These are phyloP conservation scores for Homarus gammarus DNA, from an alignment of 2,888 invertebrate species.

Conservation along the genomic window DNA sequence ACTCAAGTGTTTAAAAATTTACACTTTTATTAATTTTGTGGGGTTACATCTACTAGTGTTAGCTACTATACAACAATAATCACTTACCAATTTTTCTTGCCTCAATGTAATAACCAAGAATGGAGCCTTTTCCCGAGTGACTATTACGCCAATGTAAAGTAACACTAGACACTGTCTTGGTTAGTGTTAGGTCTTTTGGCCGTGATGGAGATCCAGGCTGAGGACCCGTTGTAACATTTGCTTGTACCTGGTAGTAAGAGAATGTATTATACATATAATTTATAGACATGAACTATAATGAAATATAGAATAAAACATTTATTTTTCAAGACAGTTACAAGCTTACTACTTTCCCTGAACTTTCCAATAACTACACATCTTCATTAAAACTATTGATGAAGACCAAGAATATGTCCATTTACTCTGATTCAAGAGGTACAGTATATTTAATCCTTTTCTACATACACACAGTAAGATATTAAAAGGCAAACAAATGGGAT, in stretches of 20 bases:
- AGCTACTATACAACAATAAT: neutral
- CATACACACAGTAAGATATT: no score
- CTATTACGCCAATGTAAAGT: slow-evolving; percentile 94
- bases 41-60: neutral
- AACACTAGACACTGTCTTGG: slow-evolving; percentile 90
- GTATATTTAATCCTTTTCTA: no score
- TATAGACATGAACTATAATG: neutral
- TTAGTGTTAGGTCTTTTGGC: slow-evolving; percentile 86
- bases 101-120: slow-evolving; percentile 94
- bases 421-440: no score
- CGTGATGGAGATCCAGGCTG: slow-evolving; percentile 92
- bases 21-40: neutral
- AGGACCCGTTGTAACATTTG: slow-evolving; percentile 94
- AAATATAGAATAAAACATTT: neutral
- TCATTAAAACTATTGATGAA: no score
- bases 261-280: no score
- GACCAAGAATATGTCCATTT: no score
- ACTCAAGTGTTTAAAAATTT: neutral
- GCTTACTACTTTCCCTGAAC: no score
- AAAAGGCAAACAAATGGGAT: no score
- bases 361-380: no score
- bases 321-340: no score
- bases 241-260: slow-evolving; percentile 78
- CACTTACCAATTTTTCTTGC: slow-evolving; percentile 87
- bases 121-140: slow-evolving; percentile 89